phyloP scores from a whole-genome alignment of 2,888 invertebrate genomes.

The Oscheius sp. region DNA sequence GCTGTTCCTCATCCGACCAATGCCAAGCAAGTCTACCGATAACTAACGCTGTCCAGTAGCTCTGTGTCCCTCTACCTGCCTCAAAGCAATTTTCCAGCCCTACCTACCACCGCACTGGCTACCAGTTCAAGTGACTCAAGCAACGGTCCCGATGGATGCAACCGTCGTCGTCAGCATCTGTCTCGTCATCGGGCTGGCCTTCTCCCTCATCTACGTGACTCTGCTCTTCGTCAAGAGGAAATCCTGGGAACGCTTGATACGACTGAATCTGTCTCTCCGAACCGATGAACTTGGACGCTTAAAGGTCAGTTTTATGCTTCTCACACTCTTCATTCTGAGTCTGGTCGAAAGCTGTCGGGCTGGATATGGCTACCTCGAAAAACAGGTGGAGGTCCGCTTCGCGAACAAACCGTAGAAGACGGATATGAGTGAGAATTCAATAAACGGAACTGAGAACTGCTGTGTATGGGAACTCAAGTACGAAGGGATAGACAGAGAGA shows the following conservation, averaged over 20 bases:
- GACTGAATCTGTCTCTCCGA: not conserved
- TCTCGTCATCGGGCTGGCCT: not conserved
- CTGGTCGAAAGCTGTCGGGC: not conserved
- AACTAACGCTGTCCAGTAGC: no score
- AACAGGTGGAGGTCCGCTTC: conserved; percentile 30
- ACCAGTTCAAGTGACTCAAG: conserved; percentile 48
- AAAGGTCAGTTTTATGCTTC: not conserved
- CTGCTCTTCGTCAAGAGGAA: conserved; percentile 8
- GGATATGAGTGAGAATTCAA: no score
- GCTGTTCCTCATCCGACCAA: no score
- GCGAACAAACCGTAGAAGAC: not conserved
- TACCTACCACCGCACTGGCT: conserved; percentile 54
- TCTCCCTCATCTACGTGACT: conserved; percentile 9
- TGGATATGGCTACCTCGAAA: conserved; percentile 3
- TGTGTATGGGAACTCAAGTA: no score
- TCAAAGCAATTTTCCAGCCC: not conserved
- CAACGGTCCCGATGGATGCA: conserved; percentile 49
- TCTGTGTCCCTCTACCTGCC: no score
- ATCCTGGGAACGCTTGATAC: not conserved
- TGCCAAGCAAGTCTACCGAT: no score
- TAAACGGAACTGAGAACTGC: no score
- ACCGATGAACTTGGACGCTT: conserved; percentile 14
- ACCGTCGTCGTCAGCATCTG: not conserved
- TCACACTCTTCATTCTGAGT: not conserved
- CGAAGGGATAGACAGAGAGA: no score